These are phyloP conservation scores for Euwallacea similis DNA, from an alignment of 1,140 invertebrate species.

Conservation along the genomic window DNA sequence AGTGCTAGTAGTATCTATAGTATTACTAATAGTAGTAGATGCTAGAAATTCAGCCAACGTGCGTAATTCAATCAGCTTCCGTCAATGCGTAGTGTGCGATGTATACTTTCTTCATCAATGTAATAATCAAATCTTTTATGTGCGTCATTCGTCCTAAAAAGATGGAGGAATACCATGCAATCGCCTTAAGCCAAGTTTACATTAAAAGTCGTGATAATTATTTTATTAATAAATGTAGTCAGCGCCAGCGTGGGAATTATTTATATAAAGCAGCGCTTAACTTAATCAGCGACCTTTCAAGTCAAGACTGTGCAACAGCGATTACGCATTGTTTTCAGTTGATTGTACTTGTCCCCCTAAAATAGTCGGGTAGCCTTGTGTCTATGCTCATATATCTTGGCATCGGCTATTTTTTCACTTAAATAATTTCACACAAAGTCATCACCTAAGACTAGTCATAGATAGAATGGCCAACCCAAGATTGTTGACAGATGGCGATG, in stretches of 20 bases:
- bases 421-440: slow-evolving; percentile 3
- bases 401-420: slow-evolving; percentile 4
- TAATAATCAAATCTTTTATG: no score
- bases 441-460: slow-evolving; percentile 4
- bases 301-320: slow-evolving; percentile 12
- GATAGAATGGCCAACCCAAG: no score
- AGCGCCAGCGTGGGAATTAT: slow-evolving; percentile 33
- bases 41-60: no score
- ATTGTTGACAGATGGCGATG: no score
- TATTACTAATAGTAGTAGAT: no score
- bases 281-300: slow-evolving; percentile 29
- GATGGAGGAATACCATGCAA: neutral
- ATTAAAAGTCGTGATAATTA: slow-evolving; percentile 19
- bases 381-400: slow-evolving; percentile 2
- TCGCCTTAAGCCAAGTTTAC: slow-evolving; percentile 9
- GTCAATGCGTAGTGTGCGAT: no score
- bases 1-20: no score
- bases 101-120: no score
- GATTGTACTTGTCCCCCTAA: slow-evolving; percentile 17
- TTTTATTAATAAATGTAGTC: slow-evolving; percentile 31
- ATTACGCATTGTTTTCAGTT: slow-evolving; percentile 29
- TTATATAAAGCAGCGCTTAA: slow-evolving; percentile 14
- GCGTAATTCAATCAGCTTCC: no score
- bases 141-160: no score
- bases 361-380: slow-evolving; percentile 15